Conservation (phyloP, 2,888 invertebrate species). For the Tachina grossa region DNA sequence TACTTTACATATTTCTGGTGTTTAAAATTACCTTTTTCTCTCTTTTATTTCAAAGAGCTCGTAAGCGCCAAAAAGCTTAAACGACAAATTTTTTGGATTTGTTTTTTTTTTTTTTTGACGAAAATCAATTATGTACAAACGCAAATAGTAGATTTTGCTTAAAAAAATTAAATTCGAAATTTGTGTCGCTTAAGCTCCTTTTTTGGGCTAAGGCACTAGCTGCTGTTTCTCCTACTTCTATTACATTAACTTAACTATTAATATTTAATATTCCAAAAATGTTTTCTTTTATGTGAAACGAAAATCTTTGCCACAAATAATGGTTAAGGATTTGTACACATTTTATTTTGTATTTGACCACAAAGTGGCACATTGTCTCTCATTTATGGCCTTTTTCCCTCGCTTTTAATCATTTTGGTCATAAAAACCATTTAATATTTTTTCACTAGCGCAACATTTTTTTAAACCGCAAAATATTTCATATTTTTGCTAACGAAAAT, state of each 20-base stretch:
- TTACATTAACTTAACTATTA: not conserved
- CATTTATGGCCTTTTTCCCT: conserved; percentile 26
- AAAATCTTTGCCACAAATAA: conserved; percentile 10
- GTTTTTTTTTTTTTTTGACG: too few relatives aligned
- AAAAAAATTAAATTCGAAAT: too few relatives aligned
- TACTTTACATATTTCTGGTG: too few relatives aligned
- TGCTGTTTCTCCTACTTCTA: not conserved
- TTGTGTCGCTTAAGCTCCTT: too few relatives aligned
- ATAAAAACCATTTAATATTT: conserved; percentile 43
- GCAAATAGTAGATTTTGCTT: too few relatives aligned
- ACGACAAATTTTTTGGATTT: too few relatives aligned
- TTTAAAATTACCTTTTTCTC: too few relatives aligned
- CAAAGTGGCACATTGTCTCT: conserved; percentile 55
- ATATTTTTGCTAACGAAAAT: conserved; percentile 5
- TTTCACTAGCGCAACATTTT: conserved; percentile 37
- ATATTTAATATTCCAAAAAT: conserved; percentile 62
- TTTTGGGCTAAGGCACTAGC: too few relatives aligned
- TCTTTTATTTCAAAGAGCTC: too few relatives aligned
- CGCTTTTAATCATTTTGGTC: conserved; percentile 24
- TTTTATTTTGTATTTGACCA: conserved; percentile 60
- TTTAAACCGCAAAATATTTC: conserved; percentile 41
- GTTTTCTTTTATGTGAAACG: conserved; percentile 31
- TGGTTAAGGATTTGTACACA: not conserved
- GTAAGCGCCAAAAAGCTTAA: too few relatives aligned
- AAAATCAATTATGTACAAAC: too few relatives aligned